Conservation (phyloP, 2,113 vertebrate genomes). For the Corythornis cristatus region DNA sequence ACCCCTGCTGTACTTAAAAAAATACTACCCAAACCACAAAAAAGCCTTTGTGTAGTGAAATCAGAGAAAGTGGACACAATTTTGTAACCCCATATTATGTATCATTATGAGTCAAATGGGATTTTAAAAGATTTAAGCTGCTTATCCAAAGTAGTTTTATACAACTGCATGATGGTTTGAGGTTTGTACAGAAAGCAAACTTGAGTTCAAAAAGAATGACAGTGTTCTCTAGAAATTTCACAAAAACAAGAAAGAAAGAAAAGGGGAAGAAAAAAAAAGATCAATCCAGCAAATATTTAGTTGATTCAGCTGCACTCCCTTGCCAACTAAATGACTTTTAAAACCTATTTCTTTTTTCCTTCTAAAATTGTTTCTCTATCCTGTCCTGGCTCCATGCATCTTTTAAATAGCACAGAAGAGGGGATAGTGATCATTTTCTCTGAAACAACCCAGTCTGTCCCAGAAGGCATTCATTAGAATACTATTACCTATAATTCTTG, state of each 20-base stretch:
- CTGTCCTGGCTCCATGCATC: neutral
- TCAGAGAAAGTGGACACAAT: conserved; percentile 35
- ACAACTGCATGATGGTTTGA: conserved; percentile 12
- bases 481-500: neutral
- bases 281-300: neutral
- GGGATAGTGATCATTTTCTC: neutral
- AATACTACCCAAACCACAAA: neutral
- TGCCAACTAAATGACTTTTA: neutral
- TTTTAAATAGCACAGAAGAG: neutral
- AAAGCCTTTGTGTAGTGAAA: conserved; percentile 24
- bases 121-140: conserved; percentile 30
- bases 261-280: neutral
- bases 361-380: neutral
- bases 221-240: neutral
- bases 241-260: neutral
- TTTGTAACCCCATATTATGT: conserved; percentile 35
- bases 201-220: neutral
- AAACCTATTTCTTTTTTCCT: neutral
- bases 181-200: conserved; percentile 16
- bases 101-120: conserved; percentile 25
- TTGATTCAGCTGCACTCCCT: neutral
- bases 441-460: neutral
- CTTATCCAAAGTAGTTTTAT: conserved; percentile 47
- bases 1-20: neutral
- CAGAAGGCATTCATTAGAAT: neutral